A percentile compares a stretch with the other conserved stretches of the same genome.
phyloP scores from a whole-genome alignment of 2,113 vertebrate species.

The Gallinago undulata region DNA sequence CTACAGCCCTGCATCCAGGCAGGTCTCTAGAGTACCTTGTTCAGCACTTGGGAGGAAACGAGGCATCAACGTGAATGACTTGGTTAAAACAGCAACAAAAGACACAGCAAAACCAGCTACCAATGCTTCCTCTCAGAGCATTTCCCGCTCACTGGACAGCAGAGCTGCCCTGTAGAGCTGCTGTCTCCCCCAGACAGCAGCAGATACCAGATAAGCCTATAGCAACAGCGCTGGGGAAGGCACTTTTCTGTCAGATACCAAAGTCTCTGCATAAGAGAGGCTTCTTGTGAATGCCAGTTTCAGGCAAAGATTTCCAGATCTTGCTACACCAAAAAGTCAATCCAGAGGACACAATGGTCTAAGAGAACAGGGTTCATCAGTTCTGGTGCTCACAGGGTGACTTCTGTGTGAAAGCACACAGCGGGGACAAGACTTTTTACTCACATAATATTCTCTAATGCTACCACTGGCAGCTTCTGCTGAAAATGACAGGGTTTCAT shows the following conservation, averaged over 20 bases:
- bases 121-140: background rate
- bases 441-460: background rate
- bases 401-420: background rate
- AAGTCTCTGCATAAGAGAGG: background rate
- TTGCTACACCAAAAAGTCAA: background rate
- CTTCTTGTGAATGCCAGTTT: background rate
- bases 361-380: accelerated
- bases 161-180: background rate
- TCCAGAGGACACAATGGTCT: background rate
- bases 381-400: background rate
- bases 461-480: background rate
- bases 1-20: background rate
- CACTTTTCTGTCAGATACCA: background rate
- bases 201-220: background rate
- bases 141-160: background rate
- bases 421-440: background rate
- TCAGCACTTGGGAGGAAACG: background rate
- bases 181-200: background rate
- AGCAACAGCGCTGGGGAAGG: background rate
- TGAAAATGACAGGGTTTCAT: background rate
- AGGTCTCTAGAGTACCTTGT: background rate
- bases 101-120: background rate
- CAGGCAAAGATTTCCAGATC: background rate
- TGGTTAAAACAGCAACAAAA: background rate
- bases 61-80: background rate